A percentile compares a stretch with the other conserved stretches of the same genome.
phyloP scores from a whole-genome alignment of 1,140 invertebrate species.

The Meloidogyne exigua region DNA sequence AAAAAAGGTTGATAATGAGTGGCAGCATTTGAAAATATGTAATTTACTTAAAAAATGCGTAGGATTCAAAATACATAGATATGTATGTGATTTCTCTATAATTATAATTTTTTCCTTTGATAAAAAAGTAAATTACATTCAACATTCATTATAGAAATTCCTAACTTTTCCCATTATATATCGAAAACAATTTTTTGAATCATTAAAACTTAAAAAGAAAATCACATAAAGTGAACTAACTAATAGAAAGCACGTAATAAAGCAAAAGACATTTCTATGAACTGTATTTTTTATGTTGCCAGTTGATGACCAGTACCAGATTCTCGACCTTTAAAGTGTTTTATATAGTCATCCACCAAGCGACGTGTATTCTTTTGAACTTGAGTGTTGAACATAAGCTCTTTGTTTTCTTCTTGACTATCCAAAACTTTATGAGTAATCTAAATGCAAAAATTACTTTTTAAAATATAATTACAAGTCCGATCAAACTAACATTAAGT shows the following conservation, averaged over 20 bases:
- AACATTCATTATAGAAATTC: no score
- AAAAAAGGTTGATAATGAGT: neutral
- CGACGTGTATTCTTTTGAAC: conserved; percentile 25
- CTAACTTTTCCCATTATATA: no score
- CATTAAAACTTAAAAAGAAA: no score
- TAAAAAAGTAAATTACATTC: neutral
- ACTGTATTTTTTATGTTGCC: neutral
- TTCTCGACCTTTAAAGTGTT: conserved; percentile 23
- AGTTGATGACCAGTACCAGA: neutral
- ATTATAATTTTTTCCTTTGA: neutral
- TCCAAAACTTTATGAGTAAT: conserved; percentile 31
- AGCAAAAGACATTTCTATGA: neutral
- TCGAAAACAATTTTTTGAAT: no score
- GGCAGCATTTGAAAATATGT: neutral
- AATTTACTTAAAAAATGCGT: neutral
- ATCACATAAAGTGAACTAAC: no score
- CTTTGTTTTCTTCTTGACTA: conserved; percentile 19
- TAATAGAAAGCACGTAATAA: neutral
- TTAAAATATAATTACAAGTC: conserved; percentile 2
- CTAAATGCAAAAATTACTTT: neutral
- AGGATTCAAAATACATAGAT: neutral
- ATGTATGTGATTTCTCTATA: no score
- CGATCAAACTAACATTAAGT: no score
- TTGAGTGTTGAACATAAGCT: conserved; percentile 19
- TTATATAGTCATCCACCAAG: conserved; percentile 16